These are phyloP conservation scores for Corbicula japonica DNA, from an alignment of 2,888 invertebrate genomes.

Conservation along the genomic window DNA sequence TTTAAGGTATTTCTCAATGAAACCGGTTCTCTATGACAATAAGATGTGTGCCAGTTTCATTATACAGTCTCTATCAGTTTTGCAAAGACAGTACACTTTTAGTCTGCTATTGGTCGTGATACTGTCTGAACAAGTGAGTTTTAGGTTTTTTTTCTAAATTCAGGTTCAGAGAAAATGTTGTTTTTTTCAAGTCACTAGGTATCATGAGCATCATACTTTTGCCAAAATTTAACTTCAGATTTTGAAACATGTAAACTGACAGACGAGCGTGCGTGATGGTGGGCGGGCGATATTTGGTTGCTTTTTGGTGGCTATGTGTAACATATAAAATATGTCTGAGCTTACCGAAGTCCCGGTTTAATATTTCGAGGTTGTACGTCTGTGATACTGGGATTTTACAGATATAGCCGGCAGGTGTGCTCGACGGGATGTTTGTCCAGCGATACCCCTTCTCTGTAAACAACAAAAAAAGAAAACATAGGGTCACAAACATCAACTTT, in stretches of 20 bases:
- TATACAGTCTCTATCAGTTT: too few relatives aligned
- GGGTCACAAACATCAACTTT: neutral
- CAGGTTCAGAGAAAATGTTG: too few relatives aligned
- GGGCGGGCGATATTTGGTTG: neutral
- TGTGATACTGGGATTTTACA: conserved; percentile 50
- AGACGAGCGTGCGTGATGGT: neutral
- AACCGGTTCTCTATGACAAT: too few relatives aligned
- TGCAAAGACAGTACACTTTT: too few relatives aligned
- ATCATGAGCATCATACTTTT: neutral
- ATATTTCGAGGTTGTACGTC: conserved; percentile 31
- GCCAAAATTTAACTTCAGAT: neutral
- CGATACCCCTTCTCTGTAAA: conserved; percentile 19
- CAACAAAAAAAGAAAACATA: neutral
- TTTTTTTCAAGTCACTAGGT: neutral
- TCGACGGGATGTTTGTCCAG: conserved; percentile 47
- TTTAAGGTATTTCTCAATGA: too few relatives aligned
- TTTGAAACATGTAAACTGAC: neutral
- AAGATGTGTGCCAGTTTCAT: too few relatives aligned
- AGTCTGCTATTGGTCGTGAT: too few relatives aligned
- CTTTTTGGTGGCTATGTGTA: neutral
- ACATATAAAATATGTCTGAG: neutral
- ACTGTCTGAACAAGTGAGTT: too few relatives aligned
- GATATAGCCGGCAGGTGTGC: conserved; percentile 42
- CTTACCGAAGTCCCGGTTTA: conserved; percentile 56
- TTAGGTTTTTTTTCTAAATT: too few relatives aligned